Evolutionary conservation across 2,888 invertebrate genomes (phyloP).

Genomic region (Acronicta alni): DNA sequence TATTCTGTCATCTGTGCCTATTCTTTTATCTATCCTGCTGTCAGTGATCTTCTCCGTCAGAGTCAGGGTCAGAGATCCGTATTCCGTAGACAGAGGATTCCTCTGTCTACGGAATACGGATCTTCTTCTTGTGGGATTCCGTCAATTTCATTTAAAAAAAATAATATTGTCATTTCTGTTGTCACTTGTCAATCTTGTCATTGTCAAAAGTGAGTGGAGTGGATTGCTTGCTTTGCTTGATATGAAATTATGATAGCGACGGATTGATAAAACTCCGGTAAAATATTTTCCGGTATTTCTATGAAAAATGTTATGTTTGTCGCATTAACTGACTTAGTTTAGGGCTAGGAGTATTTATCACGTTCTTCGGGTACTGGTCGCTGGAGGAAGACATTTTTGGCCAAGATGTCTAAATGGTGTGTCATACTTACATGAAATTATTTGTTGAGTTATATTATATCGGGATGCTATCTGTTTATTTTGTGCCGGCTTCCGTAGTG

Average conservation of each 20-base stretch:
- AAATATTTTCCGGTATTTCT: constrained; percentile 29
- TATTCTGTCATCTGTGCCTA: too few species aligned
- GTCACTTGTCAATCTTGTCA: constrained; percentile 13
- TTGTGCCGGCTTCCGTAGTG: constrained; percentile 1
- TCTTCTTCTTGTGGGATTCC: too few species aligned
- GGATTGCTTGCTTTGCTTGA: too few species aligned
- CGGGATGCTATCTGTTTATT: constrained; percentile 28
- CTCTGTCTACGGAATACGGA: too few species aligned
- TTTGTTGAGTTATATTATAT: constrained; percentile 28
- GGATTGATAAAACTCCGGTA: constrained; percentile 30
- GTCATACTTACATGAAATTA: constrained; percentile 52
- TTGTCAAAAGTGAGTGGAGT: constrained; percentile 44
- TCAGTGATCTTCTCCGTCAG: too few species aligned
- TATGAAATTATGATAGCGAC: constrained; percentile 17
- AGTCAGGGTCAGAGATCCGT: too few species aligned
- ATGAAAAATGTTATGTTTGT: constrained; percentile 49
- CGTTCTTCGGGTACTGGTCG: constrained; percentile 3
- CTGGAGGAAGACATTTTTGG: constrained; percentile 22
- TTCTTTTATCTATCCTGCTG: too few species aligned
- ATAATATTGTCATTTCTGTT: background rate
- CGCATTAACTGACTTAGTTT: constrained; percentile 20
- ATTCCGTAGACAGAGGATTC: too few species aligned
- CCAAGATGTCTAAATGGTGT: constrained; percentile 82
- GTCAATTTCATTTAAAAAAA: too few species aligned
- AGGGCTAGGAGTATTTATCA: background rate